These are phyloP conservation scores for Ochlodes sylvanus DNA, from an alignment of 2,888 invertebrate species.

Conservation along the genomic window DNA sequence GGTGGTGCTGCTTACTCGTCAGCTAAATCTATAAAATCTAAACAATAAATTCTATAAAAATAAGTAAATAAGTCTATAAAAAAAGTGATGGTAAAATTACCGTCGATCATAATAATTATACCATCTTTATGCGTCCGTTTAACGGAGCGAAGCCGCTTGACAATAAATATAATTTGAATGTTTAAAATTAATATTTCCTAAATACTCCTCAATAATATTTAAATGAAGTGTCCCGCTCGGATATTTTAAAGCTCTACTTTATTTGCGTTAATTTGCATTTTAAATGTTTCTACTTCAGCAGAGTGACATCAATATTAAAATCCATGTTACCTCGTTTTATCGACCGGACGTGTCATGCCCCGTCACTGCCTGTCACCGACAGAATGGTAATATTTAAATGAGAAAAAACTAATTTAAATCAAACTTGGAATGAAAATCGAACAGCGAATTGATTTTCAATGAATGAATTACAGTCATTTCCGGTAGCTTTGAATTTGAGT, in stretches of 20 bases:
- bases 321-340: slow-evolving; percentile 6
- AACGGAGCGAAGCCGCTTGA: too few species aligned
- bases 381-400: slow-evolving; percentile 5
- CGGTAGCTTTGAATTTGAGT: neutral
- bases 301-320: slow-evolving; percentile 15
- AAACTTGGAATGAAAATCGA: neutral
- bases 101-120: too few species aligned
- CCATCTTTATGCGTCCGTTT: too few species aligned
- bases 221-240: neutral
- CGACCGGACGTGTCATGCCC: slow-evolving; percentile 5
- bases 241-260: neutral
- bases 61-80: too few species aligned
- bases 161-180: too few species aligned
- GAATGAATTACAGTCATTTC: neutral
- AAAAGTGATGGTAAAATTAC: too few species aligned
- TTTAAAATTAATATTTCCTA: too few species aligned
- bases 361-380: neutral
- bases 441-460: neutral
- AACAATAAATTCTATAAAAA: too few species aligned
- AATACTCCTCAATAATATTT: neutral
- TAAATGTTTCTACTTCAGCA: neutral
- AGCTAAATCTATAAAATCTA: too few species aligned
- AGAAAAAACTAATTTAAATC: slow-evolving; percentile 2
- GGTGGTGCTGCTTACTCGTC: too few species aligned
- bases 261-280: slow-evolving; percentile 10